Evolutionary conservation across 2,113 vertebrate species (phyloP), one percentile per base, ranked within the genome.

Genomic region (Labeo catla): DNA sequence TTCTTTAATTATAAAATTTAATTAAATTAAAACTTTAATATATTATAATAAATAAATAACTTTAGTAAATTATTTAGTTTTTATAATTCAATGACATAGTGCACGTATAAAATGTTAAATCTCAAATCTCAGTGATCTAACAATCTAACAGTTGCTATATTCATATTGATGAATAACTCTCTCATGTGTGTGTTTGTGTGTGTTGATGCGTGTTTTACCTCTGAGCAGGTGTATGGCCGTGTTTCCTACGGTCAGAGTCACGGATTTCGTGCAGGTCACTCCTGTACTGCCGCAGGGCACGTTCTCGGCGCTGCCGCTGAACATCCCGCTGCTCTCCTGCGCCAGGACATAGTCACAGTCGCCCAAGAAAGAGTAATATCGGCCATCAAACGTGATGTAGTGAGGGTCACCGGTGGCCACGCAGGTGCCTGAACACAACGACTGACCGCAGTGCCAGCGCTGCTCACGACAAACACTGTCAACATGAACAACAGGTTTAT

Each of bases 321-420:
- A 98, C 76, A 92, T 91, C 0, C 97, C 96, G 0, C 72, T 3
- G 4, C 36, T 88, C 89, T 98, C 97, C 0, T 93, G 94, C 0
- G 90, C 95, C 91, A 99, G 92, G 85, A 98, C 89, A 11, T 98
- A 99, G 89, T 98, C 96, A 61, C 97, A 99, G 94, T 96, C 96
- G 0, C 97, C 97, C 1, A 95, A 93, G 92, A 98, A 98, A 81
- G 96, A 96, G 93, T 95, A 96, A 52, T 90, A 89, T 76, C 96
- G 94, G 0, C 97, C 96, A 0, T 99, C 97, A 0, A 99, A 98
- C 0, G 96, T 97, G 91, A 98, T 90, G 10, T 98, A 98, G 93
- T 99, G 98, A 0, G 97, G 96, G 90, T 97, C 97, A 0, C 98
- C 98, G 0, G 95, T 97, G 0, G 96, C 97, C n/a, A 94, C 90